Percentiles rank a stretch among this genome's conserved stretches.
Conservation (phyloP, 2,113 vertebrate species). For the Syrmaticus mikado region DNA sequence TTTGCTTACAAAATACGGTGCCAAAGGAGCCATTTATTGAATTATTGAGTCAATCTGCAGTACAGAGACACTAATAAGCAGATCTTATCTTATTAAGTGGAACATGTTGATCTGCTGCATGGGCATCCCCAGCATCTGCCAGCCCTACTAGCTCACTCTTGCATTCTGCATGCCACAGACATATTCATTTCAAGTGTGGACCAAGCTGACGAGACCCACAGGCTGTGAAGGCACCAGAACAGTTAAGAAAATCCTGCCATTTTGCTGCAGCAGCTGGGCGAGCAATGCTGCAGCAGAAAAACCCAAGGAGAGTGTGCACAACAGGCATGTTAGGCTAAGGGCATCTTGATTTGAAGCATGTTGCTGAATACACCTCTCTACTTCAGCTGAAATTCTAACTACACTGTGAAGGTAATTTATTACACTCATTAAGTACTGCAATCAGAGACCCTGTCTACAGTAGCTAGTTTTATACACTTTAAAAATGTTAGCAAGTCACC, state of each 20-base stretch:
- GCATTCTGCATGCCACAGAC: background rate
- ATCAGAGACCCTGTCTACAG: slow-evolving; percentile 40
- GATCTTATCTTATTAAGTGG: slow-evolving; percentile 7
- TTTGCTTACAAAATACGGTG: background rate
- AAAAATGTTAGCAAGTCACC: slow-evolving; percentile 57
- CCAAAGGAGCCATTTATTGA: background rate
- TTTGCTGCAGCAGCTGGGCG: background rate
- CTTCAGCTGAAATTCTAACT: slow-evolving; percentile 34
- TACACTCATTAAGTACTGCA: slow-evolving; percentile 58
- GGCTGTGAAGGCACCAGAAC: background rate
- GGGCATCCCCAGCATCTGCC: slow-evolving; percentile 17
- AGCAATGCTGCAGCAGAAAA: background rate
- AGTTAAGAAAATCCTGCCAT: background rate
- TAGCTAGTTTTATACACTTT: slow-evolving; percentile 43
- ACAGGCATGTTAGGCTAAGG: slow-evolving; percentile 30
- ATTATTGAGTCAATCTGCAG: slow-evolving; percentile 8
- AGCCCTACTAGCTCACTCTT: background rate
- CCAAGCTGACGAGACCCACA: background rate
- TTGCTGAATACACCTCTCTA: slow-evolving; percentile 43
- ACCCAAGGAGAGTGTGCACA: background rate
- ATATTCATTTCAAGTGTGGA: background rate
- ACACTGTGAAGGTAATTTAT: slow-evolving; percentile 58
- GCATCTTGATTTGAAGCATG: slow-evolving; percentile 62
- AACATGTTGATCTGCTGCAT: background rate
- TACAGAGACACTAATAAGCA: background rate